A percentile compares a stretch with the other conserved stretches of the same genome.
Conservation (phyloP, 2,888 invertebrate species). For the Acleris literana region DNA sequence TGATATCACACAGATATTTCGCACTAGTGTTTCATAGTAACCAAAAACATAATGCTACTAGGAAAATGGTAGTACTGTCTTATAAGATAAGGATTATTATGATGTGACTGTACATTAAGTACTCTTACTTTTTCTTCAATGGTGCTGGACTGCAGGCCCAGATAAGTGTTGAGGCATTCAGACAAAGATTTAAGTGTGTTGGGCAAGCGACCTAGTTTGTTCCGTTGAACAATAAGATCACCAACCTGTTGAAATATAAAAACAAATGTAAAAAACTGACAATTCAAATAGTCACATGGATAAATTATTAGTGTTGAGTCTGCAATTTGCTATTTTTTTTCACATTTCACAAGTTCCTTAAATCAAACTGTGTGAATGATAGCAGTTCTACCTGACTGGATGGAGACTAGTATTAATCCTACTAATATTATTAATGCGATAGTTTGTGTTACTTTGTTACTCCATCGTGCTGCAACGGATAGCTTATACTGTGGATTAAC, state of each 20-base stretch:
- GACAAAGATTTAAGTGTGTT: slow-evolving; percentile 66
- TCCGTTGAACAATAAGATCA: slow-evolving; percentile 71
- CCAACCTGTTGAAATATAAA: slow-evolving; percentile 67
- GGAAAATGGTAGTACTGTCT: no score
- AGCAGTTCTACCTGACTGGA: no score
- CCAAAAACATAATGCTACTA: no score
- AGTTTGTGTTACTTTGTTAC: no score
- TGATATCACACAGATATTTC: slow-evolving; percentile 1
- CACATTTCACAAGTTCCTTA: no score
- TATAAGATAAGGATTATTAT: not conserved
- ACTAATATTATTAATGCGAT: not conserved
- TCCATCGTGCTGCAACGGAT: no score
- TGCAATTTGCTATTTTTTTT: no score
- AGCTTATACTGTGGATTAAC: no score
- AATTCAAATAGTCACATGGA: no score
- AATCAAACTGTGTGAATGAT: no score
- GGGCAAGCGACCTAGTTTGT: slow-evolving; percentile 67
- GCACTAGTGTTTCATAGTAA: no score
- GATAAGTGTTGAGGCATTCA: slow-evolving; percentile 70
- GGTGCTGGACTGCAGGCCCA: slow-evolving; percentile 66
- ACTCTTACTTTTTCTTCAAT: slow-evolving; percentile 69
- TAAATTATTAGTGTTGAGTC: no score
- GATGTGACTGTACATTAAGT: slow-evolving; percentile 4
- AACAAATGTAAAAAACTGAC: not conserved
- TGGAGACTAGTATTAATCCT: not conserved